Conservation (phyloP, 1,140 invertebrate genomes). For the Drosophila arawakana region DNA sequence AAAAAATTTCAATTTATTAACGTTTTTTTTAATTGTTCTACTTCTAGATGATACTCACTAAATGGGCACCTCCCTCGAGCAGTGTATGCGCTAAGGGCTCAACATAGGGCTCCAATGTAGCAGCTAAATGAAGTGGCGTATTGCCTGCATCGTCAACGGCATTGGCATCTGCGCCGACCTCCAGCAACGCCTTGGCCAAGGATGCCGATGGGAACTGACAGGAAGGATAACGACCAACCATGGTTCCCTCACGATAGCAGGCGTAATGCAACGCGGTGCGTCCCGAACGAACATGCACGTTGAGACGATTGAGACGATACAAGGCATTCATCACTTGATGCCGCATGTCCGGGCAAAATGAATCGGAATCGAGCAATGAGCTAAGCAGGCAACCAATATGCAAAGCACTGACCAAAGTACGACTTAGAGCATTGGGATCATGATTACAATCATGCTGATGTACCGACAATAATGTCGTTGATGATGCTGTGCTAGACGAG, state of each 20-base stretch:
- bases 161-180: slow-evolving; percentile 93
- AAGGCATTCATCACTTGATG: slow-evolving; percentile 87
- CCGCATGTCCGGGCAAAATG: slow-evolving; percentile 85
- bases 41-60: slow-evolving; percentile 82
- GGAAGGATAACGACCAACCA: slow-evolving; percentile 89
- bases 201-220: slow-evolving; percentile 91
- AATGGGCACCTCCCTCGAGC: slow-evolving; percentile 92
- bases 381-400: slow-evolving; percentile 92
- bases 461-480: slow-evolving; percentile 63
- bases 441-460: slow-evolving; percentile 86
- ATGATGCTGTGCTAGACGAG: slow-evolving; percentile 49
- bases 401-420: slow-evolving; percentile 93
- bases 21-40: neutral
- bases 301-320: slow-evolving; percentile 91
- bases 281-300: slow-evolving; percentile 87
- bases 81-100: slow-evolving; percentile 89
- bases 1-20: neutral
- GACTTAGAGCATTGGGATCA: slow-evolving; percentile 91
- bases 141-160: slow-evolving; percentile 91
- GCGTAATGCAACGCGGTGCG: slow-evolving; percentile 93
- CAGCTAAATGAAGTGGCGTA: slow-evolving; percentile 82
- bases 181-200: slow-evolving; percentile 91
- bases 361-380: slow-evolving; percentile 86
- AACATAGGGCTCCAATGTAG: slow-evolving; percentile 86
- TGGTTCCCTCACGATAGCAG: slow-evolving; percentile 87